phyloP scores from a whole-genome alignment of 2,113 vertebrate species.

The Gnathonemus longibarbis region DNA sequence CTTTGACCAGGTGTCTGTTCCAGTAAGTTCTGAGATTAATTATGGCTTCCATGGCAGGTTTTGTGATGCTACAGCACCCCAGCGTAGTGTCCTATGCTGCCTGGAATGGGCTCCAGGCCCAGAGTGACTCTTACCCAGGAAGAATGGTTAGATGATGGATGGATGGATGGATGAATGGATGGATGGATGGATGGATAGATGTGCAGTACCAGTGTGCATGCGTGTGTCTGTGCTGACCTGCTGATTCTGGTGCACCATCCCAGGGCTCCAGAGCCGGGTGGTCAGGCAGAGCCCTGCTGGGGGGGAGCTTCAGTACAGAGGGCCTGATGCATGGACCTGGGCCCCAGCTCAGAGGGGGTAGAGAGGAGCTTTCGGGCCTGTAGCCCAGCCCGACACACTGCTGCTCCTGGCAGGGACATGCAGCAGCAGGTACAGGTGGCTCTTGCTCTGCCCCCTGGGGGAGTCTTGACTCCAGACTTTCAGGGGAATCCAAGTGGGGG shows the following conservation, averaged over 20 bases:
- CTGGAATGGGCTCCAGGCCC: not conserved
- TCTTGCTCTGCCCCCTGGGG: not conserved
- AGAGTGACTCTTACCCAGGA: not conserved
- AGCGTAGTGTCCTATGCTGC: not conserved
- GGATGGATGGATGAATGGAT: not conserved
- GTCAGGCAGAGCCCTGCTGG: constrained; percentile 42
- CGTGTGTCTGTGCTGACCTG: constrained; percentile 40
- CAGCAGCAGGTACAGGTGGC: not conserved
- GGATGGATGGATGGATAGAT: not conserved
- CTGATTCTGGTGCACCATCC: constrained; percentile 47
- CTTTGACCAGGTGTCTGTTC: not conserved
- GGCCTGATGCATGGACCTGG: constrained; percentile 48
- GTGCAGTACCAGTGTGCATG: not conserved
- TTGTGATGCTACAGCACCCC: not conserved
- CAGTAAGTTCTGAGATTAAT: not conserved
- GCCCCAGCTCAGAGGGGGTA: not conserved
- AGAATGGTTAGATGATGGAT: not conserved
- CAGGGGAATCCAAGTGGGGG: constrained; percentile 17
- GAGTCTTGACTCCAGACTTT: constrained; percentile 7
- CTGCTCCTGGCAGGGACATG: constrained; percentile 9
- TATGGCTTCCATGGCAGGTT: not conserved
- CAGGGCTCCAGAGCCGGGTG: constrained; percentile 45
- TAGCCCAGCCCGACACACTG: not conserved
- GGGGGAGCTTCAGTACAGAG: constrained; percentile 55
- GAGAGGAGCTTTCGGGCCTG: not conserved